These are phyloP conservation scores for Lasiurus cinereus DNA, from an alignment of 2,113 vertebrate genomes.

Conservation along the genomic window DNA sequence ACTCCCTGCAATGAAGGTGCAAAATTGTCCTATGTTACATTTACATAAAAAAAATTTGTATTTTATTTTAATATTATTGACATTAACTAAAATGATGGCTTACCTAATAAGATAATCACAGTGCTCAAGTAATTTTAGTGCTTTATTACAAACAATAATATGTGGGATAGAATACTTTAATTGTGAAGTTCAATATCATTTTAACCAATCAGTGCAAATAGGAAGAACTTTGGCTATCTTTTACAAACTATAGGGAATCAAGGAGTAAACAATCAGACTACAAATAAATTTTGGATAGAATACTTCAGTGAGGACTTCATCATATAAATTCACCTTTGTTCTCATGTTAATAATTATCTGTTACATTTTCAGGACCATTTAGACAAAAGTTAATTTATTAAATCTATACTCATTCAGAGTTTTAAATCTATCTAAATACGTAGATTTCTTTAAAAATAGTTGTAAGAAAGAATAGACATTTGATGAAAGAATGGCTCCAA, in stretches of 20 bases:
- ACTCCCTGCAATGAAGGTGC: conserved; percentile 3
- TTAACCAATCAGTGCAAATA: not conserved
- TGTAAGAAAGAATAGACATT: not conserved
- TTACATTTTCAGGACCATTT: not conserved
- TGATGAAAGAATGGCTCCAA: conserved; percentile 27
- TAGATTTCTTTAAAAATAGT: not conserved
- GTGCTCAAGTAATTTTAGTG: not conserved
- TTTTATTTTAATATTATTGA: conserved; percentile 27
- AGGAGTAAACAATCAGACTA: not conserved
- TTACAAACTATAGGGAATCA: not conserved
- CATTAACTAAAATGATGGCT: not conserved
- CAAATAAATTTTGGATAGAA: not conserved
- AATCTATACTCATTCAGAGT: not conserved
- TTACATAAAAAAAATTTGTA: not conserved
- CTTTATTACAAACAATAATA: not conserved
- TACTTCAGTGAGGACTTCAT: not conserved
- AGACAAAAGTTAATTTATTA: conserved; percentile 33
- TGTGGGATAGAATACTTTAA: not conserved
- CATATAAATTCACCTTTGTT: not conserved
- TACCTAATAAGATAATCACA: not conserved
- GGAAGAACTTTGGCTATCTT: not conserved
- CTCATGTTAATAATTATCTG: not conserved
- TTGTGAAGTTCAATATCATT: not conserved
- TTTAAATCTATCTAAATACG: not conserved
- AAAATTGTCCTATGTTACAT: conserved; percentile 33